A percentile compares a stretch with the other conserved stretches of the same genome.
Conservation (phyloP, 2,797 vertebrate species). For the Acanthornis magna region DNA sequence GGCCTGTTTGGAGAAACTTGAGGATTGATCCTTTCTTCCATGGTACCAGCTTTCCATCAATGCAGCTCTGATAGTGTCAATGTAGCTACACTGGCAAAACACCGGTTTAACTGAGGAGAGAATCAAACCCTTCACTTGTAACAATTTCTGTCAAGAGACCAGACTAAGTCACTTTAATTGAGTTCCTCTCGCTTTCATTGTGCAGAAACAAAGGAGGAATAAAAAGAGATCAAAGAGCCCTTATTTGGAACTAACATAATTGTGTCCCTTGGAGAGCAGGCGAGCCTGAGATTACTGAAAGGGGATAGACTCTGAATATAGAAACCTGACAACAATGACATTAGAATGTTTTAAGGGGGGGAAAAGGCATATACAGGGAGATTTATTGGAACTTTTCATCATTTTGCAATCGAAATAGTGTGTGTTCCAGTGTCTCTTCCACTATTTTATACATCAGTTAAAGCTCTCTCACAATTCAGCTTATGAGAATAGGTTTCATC, state of each 20-base stretch:
- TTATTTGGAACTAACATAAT: slow-evolving; percentile 67
- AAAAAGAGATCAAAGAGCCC: slow-evolving; percentile 66
- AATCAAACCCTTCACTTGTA: slow-evolving; percentile 62
- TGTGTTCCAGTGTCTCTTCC: neutral
- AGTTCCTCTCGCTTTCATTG: slow-evolving; percentile 57
- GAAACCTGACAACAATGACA: slow-evolving; percentile 45
- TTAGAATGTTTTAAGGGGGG: neutral
- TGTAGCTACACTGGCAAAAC: slow-evolving; percentile 35
- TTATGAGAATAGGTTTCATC: neutral
- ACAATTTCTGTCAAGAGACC: slow-evolving; percentile 59
- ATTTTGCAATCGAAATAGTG: neutral
- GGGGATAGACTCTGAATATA: slow-evolving; percentile 47
- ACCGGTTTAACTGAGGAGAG: slow-evolving; percentile 30
- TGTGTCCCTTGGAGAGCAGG: slow-evolving; percentile 52
- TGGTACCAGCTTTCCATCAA: slow-evolving; percentile 20
- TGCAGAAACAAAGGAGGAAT: slow-evolving; percentile 63
- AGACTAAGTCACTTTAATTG: slow-evolving; percentile 63
- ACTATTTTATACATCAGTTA: neutral
- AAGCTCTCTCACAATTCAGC: slow-evolving; percentile 3
- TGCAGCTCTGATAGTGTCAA: slow-evolving; percentile 33
- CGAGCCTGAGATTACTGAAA: slow-evolving; percentile 40
- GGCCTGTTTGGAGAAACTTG: slow-evolving; percentile 38
- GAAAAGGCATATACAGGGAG: neutral
- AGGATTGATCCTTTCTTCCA: slow-evolving; percentile 55
- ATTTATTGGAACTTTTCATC: slow-evolving; percentile 33